Conservation (phyloP, 2,888 invertebrate species). For the Epinotia ramella region DNA sequence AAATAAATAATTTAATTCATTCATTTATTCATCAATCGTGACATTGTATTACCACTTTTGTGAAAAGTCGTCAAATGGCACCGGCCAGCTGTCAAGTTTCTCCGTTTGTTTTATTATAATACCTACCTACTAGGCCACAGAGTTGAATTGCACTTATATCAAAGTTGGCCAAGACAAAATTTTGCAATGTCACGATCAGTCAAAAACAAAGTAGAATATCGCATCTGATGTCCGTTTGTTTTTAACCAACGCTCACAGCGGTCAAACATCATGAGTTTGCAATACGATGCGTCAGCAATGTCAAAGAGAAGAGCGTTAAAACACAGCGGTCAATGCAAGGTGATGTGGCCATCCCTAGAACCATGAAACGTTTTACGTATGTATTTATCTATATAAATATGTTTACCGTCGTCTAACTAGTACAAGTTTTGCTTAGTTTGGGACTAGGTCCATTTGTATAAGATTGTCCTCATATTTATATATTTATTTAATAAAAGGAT, state of each 20-base stretch:
- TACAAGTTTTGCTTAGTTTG: too few species aligned
- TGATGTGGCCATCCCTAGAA: conserved; percentile 10
- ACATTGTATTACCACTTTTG: too few species aligned
- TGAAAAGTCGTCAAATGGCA: not conserved
- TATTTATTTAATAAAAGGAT: too few species aligned
- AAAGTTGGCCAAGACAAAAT: not conserved
- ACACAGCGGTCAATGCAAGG: conserved; percentile 10
- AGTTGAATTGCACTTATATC: not conserved
- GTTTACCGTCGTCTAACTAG: too few species aligned
- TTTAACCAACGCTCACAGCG: conserved; percentile 3
- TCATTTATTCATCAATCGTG: too few species aligned
- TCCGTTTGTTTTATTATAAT: not conserved
- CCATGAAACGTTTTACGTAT: conserved; percentile 24
- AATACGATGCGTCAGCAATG: conserved; percentile 22
- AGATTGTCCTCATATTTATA: too few species aligned
- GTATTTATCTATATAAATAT: too few species aligned
- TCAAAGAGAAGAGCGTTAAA: conserved; percentile 15
- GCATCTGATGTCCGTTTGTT: conserved; percentile 4
- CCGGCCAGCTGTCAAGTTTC: not conserved
- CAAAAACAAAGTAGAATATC: not conserved
- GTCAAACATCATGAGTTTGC: conserved; percentile 3
- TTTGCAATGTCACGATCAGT: not conserved
- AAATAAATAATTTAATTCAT: too few species aligned
- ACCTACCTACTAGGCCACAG: not conserved
- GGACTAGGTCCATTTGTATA: too few species aligned